Evolutionary conservation across 2,797 vertebrate genomes (phyloP).

Genomic region (Pyrocephalus nanus): DNA sequence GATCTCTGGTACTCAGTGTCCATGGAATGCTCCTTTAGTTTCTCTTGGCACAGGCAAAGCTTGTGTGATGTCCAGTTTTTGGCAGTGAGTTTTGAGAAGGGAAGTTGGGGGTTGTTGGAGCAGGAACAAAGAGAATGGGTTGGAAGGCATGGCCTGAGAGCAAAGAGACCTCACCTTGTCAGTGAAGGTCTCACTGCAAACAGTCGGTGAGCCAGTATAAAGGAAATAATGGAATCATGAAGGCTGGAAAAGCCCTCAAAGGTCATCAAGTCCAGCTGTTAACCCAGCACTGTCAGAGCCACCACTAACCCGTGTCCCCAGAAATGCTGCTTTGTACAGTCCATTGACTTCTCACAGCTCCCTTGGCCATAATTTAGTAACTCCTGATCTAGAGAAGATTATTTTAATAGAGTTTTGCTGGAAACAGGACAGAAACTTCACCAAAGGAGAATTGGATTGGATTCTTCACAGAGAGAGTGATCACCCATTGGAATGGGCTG

Average conservation of each 20-base stretch:
- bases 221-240: rapidly evolving
- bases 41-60: background rate
- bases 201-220: rapidly evolving
- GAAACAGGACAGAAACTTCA: background rate
- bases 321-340: background rate
- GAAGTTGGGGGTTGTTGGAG: background rate
- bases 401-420: background rate
- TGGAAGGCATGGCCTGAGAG: background rate
- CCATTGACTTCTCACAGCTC: background rate
- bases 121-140: background rate
- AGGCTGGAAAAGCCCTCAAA: background rate
- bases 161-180: background rate
- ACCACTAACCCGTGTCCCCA: background rate
- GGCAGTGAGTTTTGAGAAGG: background rate
- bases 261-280: background rate
- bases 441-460: background rate
- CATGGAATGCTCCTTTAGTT: background rate
- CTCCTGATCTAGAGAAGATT: background rate
- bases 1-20: rapidly evolving
- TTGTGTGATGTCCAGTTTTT: background rate
- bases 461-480: too few species aligned
- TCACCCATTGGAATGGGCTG: too few species aligned
- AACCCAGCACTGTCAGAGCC: background rate
- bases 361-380: background rate
- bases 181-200: background rate